Percentiles rank a stretch among this genome's conserved stretches.
phyloP scores from a whole-genome alignment of 2,888 invertebrate genomes.

The Auanema freiburgensis region DNA sequence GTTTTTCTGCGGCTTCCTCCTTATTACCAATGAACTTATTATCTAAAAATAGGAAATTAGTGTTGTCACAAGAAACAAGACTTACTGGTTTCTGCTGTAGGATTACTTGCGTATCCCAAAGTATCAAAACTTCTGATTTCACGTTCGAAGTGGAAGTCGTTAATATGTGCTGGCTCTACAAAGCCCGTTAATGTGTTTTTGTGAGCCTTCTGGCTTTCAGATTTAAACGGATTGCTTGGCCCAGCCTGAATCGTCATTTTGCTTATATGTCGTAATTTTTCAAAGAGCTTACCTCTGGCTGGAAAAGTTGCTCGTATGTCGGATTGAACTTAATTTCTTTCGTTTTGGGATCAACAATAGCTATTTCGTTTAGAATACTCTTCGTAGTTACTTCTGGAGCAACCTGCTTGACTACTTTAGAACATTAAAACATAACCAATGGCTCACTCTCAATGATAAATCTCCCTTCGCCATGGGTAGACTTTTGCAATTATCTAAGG shows the following conservation, averaged over 20 bases:
- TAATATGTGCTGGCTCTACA: slow-evolving; percentile 91
- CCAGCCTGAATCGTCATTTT: slow-evolving; percentile 70
- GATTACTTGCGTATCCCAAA: slow-evolving; percentile 84
- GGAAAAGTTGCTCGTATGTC: slow-evolving; percentile 89
- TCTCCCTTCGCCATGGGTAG: slow-evolving; percentile 8
- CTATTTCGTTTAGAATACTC: slow-evolving; percentile 32
- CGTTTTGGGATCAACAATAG: slow-evolving; percentile 75
- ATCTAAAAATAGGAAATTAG: slow-evolving; percentile 10
- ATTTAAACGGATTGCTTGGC: slow-evolving; percentile 89
- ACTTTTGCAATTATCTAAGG: slow-evolving; percentile 6
- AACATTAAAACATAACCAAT: not conserved
- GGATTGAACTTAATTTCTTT: slow-evolving; percentile 88
- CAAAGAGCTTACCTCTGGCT: slow-evolving; percentile 71
- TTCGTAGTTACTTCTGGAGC: slow-evolving; percentile 45
- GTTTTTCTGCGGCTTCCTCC: slow-evolving; percentile 47
- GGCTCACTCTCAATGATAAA: not conserved
- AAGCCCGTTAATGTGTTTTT: slow-evolving; percentile 91
- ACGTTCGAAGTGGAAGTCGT: slow-evolving; percentile 74
- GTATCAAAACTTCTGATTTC: slow-evolving; percentile 61
- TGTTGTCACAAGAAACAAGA: not conserved
- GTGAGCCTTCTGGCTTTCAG: slow-evolving; percentile 82
- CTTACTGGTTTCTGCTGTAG: slow-evolving; percentile 74
- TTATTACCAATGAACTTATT: slow-evolving; percentile 55
- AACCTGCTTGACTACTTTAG: slow-evolving; percentile 15
- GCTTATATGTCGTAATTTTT: not conserved